Evolutionary conservation across 2,888 invertebrate species (phyloP).

Genomic region (Nebria brevicollis): DNA sequence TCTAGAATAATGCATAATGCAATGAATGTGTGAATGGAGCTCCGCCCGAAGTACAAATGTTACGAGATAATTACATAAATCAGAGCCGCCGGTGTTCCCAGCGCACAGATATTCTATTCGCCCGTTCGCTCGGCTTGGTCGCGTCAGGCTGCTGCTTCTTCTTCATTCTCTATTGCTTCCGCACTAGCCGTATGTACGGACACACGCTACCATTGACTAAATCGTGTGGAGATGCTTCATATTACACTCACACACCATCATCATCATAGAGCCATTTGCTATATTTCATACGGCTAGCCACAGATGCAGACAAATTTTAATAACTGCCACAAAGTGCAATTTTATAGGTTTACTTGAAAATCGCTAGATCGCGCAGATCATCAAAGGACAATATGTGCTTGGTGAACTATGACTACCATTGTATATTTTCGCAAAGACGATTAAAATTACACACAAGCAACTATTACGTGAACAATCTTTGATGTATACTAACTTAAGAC

Average conservation of each 20-base stretch:
- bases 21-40: constrained; percentile 48
- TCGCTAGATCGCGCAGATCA: not conserved
- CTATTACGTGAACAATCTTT: too few relatives aligned
- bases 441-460: too few relatives aligned
- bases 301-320: not conserved
- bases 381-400: not conserved
- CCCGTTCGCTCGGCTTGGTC: not conserved
- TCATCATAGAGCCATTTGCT: constrained; percentile 1
- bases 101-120: not conserved
- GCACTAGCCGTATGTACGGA: constrained; percentile 1
- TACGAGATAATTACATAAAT: constrained; percentile 48
- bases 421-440: too few relatives aligned
- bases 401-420: too few relatives aligned
- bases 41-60: constrained; percentile 44
- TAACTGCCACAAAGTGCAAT: not conserved
- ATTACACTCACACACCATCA: not conserved
- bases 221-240: constrained; percentile 1
- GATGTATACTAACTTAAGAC: too few relatives aligned
- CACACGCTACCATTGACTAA: constrained; percentile 8
- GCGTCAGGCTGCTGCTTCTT: constrained; percentile 9
- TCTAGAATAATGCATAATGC: constrained; percentile 47
- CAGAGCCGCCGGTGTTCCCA: constrained; percentile 23
- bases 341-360: not conserved
- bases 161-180: constrained; percentile 3
- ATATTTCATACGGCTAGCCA: not conserved